phyloP scores from a whole-genome alignment of 92 coral and sea anemone genomes.

The Heliopora coerulea region DNA sequence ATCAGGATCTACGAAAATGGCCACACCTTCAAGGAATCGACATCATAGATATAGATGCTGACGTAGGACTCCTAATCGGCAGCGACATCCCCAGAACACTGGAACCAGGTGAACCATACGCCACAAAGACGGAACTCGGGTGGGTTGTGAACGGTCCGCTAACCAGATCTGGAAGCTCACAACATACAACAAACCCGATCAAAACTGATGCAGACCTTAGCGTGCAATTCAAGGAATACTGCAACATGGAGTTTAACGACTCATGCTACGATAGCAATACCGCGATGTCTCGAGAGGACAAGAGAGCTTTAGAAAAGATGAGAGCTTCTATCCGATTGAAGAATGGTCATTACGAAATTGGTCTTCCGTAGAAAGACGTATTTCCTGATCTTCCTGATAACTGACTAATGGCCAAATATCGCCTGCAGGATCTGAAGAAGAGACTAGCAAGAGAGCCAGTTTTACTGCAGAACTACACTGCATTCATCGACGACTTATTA shows the following conservation, averaged over 20 bases:
- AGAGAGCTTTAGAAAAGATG: slow-evolving; percentile 46
- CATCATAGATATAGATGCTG: slow-evolving; percentile 41
- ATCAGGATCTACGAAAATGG: slow-evolving; percentile 47
- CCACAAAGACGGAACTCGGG: slow-evolving; percentile 57
- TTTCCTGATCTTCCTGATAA: slow-evolving; percentile 42
- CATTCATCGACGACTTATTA: slow-evolving; percentile 41
- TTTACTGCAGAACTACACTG: slow-evolving; percentile 29
- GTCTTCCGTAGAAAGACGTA: slow-evolving; percentile 53
- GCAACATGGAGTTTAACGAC: slow-evolving; percentile 53
- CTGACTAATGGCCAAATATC: slow-evolving; percentile 41
- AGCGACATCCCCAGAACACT: slow-evolving; percentile 50
- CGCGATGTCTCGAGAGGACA: slow-evolving; percentile 49
- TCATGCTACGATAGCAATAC: slow-evolving; percentile 10
- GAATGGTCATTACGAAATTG: slow-evolving; percentile 49
- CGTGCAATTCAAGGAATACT: slow-evolving; percentile 45
- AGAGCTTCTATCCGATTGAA: slow-evolving; percentile 19
- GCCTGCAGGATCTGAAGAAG: slow-evolving; percentile 40
- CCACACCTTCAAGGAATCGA: slow-evolving; percentile 42
- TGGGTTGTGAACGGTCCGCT: slow-evolving; percentile 68
- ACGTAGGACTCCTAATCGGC: slow-evolving; percentile 54
- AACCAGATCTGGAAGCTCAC: slow-evolving; percentile 36
- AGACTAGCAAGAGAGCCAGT: slow-evolving; percentile 35
- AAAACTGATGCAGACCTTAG: slow-evolving; percentile 25
- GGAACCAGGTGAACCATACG: slow-evolving; percentile 57
- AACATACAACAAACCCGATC: slow-evolving; percentile 26